These are phyloP conservation scores for Synanthedon vespiformis DNA, from an alignment of 2,888 invertebrate genomes.

Conservation along the genomic window DNA sequence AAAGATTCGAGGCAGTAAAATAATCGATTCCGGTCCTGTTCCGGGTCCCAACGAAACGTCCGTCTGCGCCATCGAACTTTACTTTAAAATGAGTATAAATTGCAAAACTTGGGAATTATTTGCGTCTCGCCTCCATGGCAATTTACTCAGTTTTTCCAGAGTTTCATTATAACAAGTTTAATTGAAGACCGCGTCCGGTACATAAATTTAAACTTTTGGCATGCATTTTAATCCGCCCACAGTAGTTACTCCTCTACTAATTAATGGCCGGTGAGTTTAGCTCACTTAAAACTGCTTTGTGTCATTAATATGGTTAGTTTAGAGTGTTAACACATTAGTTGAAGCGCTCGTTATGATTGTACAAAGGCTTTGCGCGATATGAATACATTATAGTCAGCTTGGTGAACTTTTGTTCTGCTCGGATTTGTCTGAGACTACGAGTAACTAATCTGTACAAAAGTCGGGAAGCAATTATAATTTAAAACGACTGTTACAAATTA, in stretches of 20 bases:
- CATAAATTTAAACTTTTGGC: slow-evolving; percentile 64
- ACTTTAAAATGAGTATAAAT: slow-evolving; percentile 57
- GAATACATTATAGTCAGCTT: neutral
- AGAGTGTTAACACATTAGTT: neutral
- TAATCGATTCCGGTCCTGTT: slow-evolving; percentile 31
- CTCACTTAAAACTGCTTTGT: slow-evolving; percentile 23
- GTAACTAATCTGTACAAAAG: too few relatives aligned
- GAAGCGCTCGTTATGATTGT: neutral
- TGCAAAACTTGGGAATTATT: slow-evolving; percentile 60
- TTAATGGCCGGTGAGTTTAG: slow-evolving; percentile 33
- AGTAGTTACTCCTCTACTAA: slow-evolving; percentile 27
- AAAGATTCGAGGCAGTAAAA: slow-evolving; percentile 26
- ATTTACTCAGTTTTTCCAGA: slow-evolving; percentile 55
- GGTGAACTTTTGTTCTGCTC: too few relatives aligned
- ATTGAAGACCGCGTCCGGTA: slow-evolving; percentile 63
- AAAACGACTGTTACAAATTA: too few relatives aligned
- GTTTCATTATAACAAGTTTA: slow-evolving; percentile 64
- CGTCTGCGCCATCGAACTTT: slow-evolving; percentile 44
- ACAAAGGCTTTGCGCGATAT: neutral
- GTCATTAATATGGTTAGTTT: neutral
- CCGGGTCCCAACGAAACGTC: slow-evolving; percentile 19
- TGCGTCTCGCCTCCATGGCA: slow-evolving; percentile 44
- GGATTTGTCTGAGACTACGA: too few relatives aligned
- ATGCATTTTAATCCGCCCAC: slow-evolving; percentile 62
- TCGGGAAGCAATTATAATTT: too few relatives aligned